These are phyloP conservation scores for Ivindomyrus marchei DNA, from an alignment of 2,113 vertebrate genomes.

Conservation along the genomic window DNA sequence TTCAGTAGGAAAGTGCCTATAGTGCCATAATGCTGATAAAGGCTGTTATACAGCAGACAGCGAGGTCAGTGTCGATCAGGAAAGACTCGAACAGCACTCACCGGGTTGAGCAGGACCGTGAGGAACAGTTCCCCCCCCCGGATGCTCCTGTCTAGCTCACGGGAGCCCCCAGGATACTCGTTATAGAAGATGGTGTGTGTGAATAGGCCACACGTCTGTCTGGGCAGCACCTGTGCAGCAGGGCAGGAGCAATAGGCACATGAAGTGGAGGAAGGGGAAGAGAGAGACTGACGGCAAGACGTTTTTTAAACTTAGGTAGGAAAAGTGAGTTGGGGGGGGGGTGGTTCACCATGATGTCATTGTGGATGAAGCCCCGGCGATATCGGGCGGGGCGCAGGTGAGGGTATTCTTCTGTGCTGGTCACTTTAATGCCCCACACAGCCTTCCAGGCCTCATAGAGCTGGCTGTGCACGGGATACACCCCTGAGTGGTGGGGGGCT, in stretches of 20 bases:
- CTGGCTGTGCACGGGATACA: constrained; percentile 91
- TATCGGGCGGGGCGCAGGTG: constrained; percentile 89
- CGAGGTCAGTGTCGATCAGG: not conserved
- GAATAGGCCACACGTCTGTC: constrained; percentile 95
- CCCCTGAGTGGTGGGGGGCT: constrained; percentile 92
- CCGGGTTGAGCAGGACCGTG: constrained; percentile 90
- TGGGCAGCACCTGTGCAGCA: constrained; percentile 74
- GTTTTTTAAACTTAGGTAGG: not conserved
- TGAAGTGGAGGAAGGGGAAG: constrained; percentile 4
- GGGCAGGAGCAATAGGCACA: constrained; percentile 1
- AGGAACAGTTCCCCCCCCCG: constrained; percentile 94
- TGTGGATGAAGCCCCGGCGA: constrained; percentile 88
- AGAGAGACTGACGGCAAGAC: not conserved
- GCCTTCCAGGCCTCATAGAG: constrained; percentile 96
- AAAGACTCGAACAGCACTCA: constrained; percentile 33
- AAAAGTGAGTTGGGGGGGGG: not conserved
- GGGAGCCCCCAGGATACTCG: constrained; percentile 92
- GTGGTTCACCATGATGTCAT: constrained; percentile 76
- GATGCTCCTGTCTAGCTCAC: constrained; percentile 93
- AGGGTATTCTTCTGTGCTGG: constrained; percentile 95
- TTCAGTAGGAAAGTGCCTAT: not conserved
- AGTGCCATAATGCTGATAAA: not conserved
- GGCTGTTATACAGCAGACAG: not conserved
- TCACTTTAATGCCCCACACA: constrained; percentile 89
- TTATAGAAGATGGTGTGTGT: constrained; percentile 98